Evolutionary conservation across 2,113 vertebrate species (phyloP).

Genomic region (Arenaria interpres): DNA sequence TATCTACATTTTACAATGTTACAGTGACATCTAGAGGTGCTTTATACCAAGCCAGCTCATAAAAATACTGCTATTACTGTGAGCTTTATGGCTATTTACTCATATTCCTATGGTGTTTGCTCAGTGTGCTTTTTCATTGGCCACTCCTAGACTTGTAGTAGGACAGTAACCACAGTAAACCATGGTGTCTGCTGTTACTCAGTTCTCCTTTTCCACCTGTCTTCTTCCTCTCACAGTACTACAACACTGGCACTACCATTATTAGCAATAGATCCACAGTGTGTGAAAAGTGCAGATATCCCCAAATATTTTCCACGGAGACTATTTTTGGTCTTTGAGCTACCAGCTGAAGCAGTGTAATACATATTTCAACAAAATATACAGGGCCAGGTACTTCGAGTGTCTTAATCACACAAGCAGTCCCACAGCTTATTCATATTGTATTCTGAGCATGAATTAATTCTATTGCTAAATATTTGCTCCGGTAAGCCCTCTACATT

Average conservation of each 20-base stretch:
- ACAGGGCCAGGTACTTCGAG: not conserved
- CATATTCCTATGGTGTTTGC: not conserved
- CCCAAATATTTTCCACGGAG: not conserved
- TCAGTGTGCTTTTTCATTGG: not conserved
- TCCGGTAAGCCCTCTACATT: not conserved
- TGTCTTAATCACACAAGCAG: not conserved
- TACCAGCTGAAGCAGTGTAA: not conserved
- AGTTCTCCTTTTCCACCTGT: not conserved
- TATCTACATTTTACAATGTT: conserved; percentile 30
- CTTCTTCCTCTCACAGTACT: not conserved
- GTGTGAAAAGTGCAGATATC: not conserved
- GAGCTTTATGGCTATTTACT: not conserved
- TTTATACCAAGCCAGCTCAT: not conserved
- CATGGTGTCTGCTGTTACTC: not conserved
- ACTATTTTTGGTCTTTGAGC: not conserved
- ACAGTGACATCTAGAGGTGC: conserved; percentile 79
- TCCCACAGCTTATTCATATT: not conserved
- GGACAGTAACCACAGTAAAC: not conserved
- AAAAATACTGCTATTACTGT: not conserved
- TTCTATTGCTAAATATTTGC: not conserved
- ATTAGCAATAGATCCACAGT: not conserved
- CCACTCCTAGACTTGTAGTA: not conserved
- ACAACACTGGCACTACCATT: not conserved
- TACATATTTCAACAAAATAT: not conserved
- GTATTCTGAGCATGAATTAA: not conserved